Evolutionary conservation across 2,888 invertebrate species (phyloP).

Genomic region (Plebejus argus): DNA sequence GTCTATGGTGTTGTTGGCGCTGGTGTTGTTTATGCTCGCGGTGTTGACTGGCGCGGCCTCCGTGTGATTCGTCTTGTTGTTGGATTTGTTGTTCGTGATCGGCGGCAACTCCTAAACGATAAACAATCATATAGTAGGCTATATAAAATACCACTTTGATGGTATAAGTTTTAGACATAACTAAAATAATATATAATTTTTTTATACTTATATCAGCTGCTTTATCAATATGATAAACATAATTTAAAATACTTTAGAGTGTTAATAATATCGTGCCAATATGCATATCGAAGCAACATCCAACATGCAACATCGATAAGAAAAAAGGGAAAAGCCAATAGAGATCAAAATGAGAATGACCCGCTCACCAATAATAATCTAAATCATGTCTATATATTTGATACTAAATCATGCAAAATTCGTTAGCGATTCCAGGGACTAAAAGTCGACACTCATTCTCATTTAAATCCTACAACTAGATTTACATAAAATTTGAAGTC

Average conservation of each 20-base stretch:
- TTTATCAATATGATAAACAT: conserved; percentile 19
- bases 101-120: conserved; percentile 70
- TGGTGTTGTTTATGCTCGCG: conserved; percentile 54
- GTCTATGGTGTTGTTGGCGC: conserved; percentile 69
- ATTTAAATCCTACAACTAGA: conserved; percentile 66
- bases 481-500: conserved; percentile 52
- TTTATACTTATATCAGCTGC: background rate
- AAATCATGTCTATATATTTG: conserved; percentile 37
- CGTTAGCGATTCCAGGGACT: conserved; percentile 36
- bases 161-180: background rate
- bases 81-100: conserved; percentile 68
- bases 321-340: conserved; percentile 51
- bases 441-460: conserved; percentile 61
- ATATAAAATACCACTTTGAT: conserved; percentile 22
- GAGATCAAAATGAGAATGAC: conserved; percentile 78
- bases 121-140: conserved; percentile 34
- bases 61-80: conserved; percentile 54
- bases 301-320: conserved; percentile 74
- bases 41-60: conserved; percentile 51
- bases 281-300: conserved; percentile 70
- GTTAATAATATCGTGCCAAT: conserved; percentile 62
- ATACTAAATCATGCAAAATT: conserved; percentile 45
- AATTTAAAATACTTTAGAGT: conserved; percentile 23
- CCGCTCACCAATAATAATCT: conserved; percentile 49
- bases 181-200: background rate